Conservation (phyloP, 2,888 invertebrate genomes). For the Corbicula japonica region DNA sequence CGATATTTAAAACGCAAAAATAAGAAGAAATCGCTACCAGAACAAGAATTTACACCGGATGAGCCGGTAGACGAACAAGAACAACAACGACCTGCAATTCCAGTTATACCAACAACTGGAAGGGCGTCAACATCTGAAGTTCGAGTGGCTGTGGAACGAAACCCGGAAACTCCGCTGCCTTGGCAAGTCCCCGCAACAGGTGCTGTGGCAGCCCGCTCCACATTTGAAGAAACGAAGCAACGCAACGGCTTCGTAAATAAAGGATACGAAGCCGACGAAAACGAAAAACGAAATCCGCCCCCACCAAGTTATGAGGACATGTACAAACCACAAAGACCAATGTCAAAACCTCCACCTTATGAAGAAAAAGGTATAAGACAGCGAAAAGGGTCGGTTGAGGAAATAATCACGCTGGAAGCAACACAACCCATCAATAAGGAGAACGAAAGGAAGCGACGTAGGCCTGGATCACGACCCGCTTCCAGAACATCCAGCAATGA, state of each 20-base stretch:
- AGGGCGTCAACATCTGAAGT: conserved; percentile 67
- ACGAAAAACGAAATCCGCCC: conserved; percentile 46
- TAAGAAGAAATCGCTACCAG: conserved; percentile 41
- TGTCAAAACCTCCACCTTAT: conserved; percentile 67
- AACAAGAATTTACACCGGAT: conserved; percentile 32
- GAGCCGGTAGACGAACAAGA: conserved; percentile 36
- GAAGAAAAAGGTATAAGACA: conserved; percentile 56
- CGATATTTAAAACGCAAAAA: conserved; percentile 68
- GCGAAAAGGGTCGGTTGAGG: conserved; percentile 61
- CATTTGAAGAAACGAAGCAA: not conserved
- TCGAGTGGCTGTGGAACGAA: conserved; percentile 53
- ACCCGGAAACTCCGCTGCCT: conserved; percentile 61
- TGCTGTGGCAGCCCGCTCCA: conserved; percentile 10
- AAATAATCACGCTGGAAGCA: conserved; percentile 62
- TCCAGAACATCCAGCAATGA: conserved; percentile 10
- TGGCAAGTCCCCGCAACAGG: conserved; percentile 67
- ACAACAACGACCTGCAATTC: conserved; percentile 29
- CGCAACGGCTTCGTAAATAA: conserved; percentile 47
- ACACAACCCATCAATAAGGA: conserved; percentile 3
- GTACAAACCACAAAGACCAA: conserved; percentile 40
- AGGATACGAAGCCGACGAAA: conserved; percentile 50
- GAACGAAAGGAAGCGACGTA: conserved; percentile 53
- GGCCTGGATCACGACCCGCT: conserved; percentile 36
- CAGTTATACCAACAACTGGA: conserved; percentile 40
- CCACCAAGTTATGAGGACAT: conserved; percentile 54